phyloP scores from a whole-genome alignment of 1,140 invertebrate genomes.

The Triops longicaudatus region DNA sequence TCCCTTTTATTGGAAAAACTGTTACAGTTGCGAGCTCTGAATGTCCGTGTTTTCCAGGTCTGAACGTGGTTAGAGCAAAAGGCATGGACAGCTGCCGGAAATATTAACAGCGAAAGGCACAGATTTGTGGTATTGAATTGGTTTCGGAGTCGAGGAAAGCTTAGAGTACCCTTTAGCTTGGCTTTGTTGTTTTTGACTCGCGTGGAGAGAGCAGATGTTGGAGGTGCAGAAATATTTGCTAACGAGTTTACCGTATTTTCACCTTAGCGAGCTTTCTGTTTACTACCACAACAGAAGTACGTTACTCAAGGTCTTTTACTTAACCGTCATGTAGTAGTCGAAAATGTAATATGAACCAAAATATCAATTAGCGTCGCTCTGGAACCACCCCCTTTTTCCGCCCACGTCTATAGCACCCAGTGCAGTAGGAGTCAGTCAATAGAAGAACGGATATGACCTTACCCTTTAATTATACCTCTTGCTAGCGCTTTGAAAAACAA shows the following conservation, averaged over 20 bases:
- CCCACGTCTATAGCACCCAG: not conserved
- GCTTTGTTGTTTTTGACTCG: not conserved
- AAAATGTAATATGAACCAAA: not conserved
- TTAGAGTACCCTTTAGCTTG: not conserved
- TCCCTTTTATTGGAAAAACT: no score
- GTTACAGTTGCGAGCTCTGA: no score
- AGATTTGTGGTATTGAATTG: not conserved
- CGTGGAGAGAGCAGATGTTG: not conserved
- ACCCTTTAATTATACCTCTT: no score
- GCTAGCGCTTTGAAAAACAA: no score
- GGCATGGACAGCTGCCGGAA: constrained; percentile 7
- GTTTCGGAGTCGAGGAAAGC: not conserved
- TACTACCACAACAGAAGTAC: not conserved
- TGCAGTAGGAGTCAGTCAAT: not conserved
- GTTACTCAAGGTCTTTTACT: no score
- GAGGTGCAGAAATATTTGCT: not conserved
- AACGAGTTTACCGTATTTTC: not conserved
- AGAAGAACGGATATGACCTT: no score
- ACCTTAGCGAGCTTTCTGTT: not conserved
- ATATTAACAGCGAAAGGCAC: not conserved
- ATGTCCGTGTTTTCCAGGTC: no score
- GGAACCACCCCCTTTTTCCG: not conserved
- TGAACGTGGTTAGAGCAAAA: not conserved
- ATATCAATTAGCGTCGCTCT: not conserved
- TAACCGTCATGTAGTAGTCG: no score